Conservation (phyloP, 2,797 vertebrate species). For the Pantherophis alleghaniensis region DNA sequence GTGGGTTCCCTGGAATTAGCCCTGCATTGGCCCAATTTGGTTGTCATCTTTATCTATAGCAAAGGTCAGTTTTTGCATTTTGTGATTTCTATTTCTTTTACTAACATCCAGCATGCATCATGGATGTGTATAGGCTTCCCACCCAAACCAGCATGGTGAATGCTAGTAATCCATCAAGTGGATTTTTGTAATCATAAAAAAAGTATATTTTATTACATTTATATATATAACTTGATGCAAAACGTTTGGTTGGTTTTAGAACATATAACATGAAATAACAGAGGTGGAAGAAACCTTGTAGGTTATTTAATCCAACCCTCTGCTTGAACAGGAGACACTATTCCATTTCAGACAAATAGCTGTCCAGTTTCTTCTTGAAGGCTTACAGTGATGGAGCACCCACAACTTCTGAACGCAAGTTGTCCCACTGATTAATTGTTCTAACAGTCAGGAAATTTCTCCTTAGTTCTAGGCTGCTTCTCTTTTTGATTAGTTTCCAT, state of each 20-base stretch:
- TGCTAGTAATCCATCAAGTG: not conserved
- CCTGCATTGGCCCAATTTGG: not conserved
- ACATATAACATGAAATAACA: too few species aligned
- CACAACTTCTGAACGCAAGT: not conserved
- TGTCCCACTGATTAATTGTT: not conserved
- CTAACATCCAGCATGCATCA: not conserved
- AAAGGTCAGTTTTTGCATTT: not conserved
- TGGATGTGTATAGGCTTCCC: not conserved
- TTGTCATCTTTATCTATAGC: not conserved
- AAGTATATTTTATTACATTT: too few species aligned
- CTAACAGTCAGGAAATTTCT: not conserved
- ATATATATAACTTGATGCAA: not conserved
- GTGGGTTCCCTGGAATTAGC: not conserved
- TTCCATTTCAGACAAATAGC: too few species aligned
- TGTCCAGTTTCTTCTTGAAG: not conserved
- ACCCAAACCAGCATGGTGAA: not conserved
- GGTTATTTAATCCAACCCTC: too few species aligned
- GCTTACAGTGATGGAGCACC: not conserved
- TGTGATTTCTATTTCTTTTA: not conserved
- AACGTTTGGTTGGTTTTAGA: not conserved
- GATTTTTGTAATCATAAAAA: too few species aligned
- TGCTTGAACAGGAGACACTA: not conserved
- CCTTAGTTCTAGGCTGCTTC: not conserved
- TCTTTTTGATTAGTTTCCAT: not conserved
- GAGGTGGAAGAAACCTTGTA: too few species aligned